Percentiles rank a stretch among this genome's conserved stretches.
Evolutionary conservation across 2,113 vertebrate species (phyloP).

Genomic region (Tetrax tetrax): DNA sequence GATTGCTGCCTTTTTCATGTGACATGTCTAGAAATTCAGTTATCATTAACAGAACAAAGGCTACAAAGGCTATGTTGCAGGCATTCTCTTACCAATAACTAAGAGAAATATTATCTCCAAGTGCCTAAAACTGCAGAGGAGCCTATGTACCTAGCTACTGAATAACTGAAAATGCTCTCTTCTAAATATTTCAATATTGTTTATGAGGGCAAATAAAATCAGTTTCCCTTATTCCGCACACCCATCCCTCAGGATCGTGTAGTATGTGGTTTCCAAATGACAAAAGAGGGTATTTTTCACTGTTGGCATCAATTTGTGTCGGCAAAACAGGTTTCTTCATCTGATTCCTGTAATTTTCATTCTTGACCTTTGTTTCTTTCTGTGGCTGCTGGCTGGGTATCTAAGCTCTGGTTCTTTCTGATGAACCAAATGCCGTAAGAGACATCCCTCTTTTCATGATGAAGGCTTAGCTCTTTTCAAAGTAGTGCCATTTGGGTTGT

Average conservation of each 20-base stretch:
- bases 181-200: neutral
- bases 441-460: neutral
- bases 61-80: neutral
- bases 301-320: neutral
- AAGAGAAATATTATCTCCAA: neutral
- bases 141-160: neutral
- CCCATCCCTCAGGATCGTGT: neutral
- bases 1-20: neutral
- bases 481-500: neutral
- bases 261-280: neutral
- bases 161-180: neutral
- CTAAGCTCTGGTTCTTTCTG: neutral
- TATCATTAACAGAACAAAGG: conserved; percentile 1
- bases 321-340: neutral
- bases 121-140: neutral
- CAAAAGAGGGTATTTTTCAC: neutral
- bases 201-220: neutral
- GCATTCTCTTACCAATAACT: neutral
- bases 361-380: neutral
- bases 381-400: neutral
- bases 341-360: neutral
- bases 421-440: neutral
- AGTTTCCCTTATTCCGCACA: neutral
- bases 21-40: neutral
- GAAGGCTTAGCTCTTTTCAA: neutral